A percentile compares a stretch with the other conserved stretches of the same genome.
phyloP scores from a whole-genome alignment of 2,888 invertebrate genomes.

The Conops quadrifasciatus region DNA sequence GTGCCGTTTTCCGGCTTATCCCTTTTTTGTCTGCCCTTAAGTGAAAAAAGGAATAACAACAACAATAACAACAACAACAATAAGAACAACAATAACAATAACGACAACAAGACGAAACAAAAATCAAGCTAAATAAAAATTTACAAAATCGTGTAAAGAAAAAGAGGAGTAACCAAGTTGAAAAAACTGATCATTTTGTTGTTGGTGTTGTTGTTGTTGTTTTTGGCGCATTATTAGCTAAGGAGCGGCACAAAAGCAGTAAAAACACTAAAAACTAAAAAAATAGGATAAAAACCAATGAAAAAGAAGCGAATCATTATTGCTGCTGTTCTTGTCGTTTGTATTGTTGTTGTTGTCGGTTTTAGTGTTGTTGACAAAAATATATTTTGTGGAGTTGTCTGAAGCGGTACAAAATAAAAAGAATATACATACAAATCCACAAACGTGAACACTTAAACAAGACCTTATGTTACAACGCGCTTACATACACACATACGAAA shows the following conservation, averaged over 20 bases:
- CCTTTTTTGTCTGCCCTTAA: constrained; percentile 49
- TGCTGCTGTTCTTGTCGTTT: constrained; percentile 20
- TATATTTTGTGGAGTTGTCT: constrained; percentile 33
- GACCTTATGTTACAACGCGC: no score
- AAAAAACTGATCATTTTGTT: not conserved
- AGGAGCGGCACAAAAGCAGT: constrained; percentile 9
- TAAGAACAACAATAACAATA: not conserved
- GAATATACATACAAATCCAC: not conserved
- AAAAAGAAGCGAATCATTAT: constrained; percentile 30
- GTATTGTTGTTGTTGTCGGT: constrained; percentile 24
- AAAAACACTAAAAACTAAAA: no score
- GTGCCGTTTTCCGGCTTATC: constrained; percentile 61
- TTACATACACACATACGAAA: no score
- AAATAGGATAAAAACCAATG: constrained; percentile 15
- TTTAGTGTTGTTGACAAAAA: constrained; percentile 1
- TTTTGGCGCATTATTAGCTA: not conserved
- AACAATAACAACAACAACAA: not conserved
- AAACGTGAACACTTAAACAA: constrained; percentile 10
- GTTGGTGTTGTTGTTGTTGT: not conserved
- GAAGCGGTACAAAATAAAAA: constrained; percentile 7
- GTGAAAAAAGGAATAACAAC: not conserved
- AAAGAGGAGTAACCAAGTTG: constrained; percentile 21
- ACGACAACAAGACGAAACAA: not conserved
- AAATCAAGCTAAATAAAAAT: constrained; percentile 3
- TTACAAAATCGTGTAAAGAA: not conserved